These are phyloP conservation scores for Toxotes lorentzi DNA, from an alignment of 2,797 vertebrate species.

Conservation along the genomic window DNA sequence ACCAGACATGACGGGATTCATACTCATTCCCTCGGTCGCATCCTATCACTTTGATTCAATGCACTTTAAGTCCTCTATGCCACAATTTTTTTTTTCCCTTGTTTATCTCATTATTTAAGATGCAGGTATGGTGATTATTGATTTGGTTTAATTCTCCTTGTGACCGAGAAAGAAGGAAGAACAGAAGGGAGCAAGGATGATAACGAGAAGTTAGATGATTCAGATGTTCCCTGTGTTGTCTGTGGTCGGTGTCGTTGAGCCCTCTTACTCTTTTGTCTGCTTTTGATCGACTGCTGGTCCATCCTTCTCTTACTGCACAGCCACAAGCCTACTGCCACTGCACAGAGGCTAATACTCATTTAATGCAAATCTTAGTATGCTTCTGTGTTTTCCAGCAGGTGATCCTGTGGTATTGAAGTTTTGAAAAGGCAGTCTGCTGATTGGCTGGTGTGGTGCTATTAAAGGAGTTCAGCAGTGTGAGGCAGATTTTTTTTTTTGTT, in stretches of 20 bases:
- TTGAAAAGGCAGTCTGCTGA: conserved; percentile 13
- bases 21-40: conserved; percentile 68
- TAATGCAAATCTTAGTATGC: conserved; percentile 14
- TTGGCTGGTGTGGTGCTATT: neutral
- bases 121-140: conserved; percentile 13
- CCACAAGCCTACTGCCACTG: conserved; percentile 16
- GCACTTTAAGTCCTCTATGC: conserved; percentile 75
- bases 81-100: conserved; percentile 15
- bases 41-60: conserved; percentile 69
- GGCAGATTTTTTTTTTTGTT: conserved; percentile 9
- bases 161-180: conserved; percentile 22
- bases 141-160: conserved; percentile 19
- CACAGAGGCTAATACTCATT: conserved; percentile 2
- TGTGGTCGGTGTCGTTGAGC: conserved; percentile 51
- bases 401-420: conserved; percentile 3
- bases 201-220: conserved; percentile 62
- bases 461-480: conserved; percentile 29
- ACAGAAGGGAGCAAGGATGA: conserved; percentile 56
- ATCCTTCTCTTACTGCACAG: conserved; percentile 18
- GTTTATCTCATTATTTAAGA: conserved; percentile 5
- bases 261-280: conserved; percentile 62
- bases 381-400: conserved; percentile 10
- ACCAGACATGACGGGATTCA: conserved; percentile 53
- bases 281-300: conserved; percentile 76
- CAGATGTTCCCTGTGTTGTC: conserved; percentile 53